Base-by-base conservation (phyloP, 37 sponge, comb jelly and placozoan species). In the Halisarca cf. caerulea region DNA sequence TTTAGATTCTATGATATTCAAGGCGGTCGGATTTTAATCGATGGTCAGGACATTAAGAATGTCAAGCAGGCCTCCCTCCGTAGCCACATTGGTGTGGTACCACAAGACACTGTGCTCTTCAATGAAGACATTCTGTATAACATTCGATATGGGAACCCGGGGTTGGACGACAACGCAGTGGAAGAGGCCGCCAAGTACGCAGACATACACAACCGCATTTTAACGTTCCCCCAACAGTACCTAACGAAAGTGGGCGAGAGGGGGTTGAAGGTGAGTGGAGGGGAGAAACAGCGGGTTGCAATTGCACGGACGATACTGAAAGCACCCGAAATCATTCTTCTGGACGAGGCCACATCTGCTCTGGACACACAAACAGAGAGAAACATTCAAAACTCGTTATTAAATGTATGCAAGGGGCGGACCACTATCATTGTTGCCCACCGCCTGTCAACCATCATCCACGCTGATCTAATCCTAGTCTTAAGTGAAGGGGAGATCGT, bases 21-120 rank as follows among this genome's bases (percentile, higher is more conserved):
- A 66, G 88, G 84, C 54, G 98, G 98, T 0, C 34, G 21, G 28
- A 93, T 99, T 37, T 41, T 91, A 8, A 83, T 99, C 42, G 99
- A 99, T 58, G 98, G 94, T 3, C 97, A 99, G 81, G 93, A 98
- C 38, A 80, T 98, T 43, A 30, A 86, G 37, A 18, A 23, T 0
- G 82, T 97, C 28, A 73, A 77, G 21, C 98, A 97, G 83, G 25
- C 82, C 36, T 93, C 94, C 7, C 83, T 97, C 36, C 62, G 98
- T 0, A 85, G 86, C 59, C 45, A 42, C 45, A 92, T 97, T 41
- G 98, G 98, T 23, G 99, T 99, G 38, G 99, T 99, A 15, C 99
- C 99, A 3, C 99, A 99, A 78, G 99, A 99, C 83, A 99, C 99
- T 0, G 99, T 99, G 5, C 91, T 99, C 25, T 99, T 99, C 68